phyloP scores from a whole-genome alignment of 2,888 invertebrate species.

The Meteorus colon region DNA sequence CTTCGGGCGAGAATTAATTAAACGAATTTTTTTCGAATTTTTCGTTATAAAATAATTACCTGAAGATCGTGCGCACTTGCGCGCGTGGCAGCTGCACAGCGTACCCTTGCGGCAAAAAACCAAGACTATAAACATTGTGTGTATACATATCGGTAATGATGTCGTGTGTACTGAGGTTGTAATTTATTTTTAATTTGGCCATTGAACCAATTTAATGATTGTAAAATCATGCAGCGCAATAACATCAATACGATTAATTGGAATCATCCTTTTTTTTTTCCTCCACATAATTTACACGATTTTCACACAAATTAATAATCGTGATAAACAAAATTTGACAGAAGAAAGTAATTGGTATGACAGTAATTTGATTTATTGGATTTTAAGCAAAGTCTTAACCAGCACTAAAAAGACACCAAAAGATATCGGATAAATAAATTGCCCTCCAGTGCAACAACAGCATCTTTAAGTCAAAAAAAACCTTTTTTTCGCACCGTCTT shows the following conservation, averaged over 20 bases:
- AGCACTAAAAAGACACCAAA: too few relatives aligned
- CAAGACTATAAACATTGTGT: slow-evolving; percentile 4
- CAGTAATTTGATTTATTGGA: background rate
- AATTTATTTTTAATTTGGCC: slow-evolving; percentile 2
- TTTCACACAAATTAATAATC: background rate
- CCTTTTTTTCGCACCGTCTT: too few relatives aligned
- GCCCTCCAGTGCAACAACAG: too few relatives aligned
- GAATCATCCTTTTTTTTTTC: background rate
- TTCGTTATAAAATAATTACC: background rate
- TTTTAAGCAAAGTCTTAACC: background rate
- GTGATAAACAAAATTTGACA: background rate
- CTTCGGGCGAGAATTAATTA: slow-evolving; percentile 25
- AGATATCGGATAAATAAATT: too few relatives aligned
- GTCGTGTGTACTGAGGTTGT: slow-evolving; percentile 3
- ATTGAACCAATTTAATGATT: slow-evolving; percentile 7
- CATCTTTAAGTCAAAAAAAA: too few relatives aligned
- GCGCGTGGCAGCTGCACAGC: slow-evolving; percentile 7
- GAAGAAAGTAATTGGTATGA: background rate
- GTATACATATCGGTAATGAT: background rate
- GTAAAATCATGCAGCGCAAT: slow-evolving; percentile 4
- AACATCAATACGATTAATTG: background rate
- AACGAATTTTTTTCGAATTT: slow-evolving; percentile 13
- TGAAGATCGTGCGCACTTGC: slow-evolving; percentile 3
- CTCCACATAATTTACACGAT: background rate
- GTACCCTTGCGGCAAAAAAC: background rate